Evolutionary conservation across 2,888 invertebrate species (phyloP).

Genomic region (Mycalesis mineus): DNA sequence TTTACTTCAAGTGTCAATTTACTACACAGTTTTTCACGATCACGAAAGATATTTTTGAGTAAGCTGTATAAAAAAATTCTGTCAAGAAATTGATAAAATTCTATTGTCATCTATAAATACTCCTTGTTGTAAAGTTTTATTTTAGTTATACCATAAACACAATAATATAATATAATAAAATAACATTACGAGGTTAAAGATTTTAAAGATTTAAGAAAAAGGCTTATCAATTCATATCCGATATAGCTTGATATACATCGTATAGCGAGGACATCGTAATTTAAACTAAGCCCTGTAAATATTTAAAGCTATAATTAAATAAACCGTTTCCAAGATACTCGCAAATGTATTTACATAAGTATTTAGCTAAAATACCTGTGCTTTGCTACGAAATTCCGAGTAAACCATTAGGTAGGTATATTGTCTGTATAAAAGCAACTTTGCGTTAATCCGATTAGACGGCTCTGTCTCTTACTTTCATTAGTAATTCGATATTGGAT

Average conservation of each 20-base stretch:
- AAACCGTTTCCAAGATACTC: background rate
- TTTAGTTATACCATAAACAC: no score
- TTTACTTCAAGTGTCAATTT: background rate
- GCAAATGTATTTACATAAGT: background rate
- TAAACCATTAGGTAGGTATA: background rate
- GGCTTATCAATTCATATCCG: background rate
- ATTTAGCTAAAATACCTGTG: background rate
- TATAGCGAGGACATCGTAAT: background rate
- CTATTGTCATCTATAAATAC: conserved; percentile 3
- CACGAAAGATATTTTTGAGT: background rate
- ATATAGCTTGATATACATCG: no score
- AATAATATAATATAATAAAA: no score
- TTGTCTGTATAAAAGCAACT: no score
- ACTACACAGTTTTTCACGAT: background rate
- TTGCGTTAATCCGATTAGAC: no score
- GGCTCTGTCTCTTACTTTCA: no score
- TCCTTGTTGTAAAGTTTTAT: background rate
- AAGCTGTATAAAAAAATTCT: no score
- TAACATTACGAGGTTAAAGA: no score
- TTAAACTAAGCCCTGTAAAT: background rate
- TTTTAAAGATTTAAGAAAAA: no score
- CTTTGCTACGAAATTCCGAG: background rate
- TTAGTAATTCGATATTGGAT: no score
- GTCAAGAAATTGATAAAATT: background rate
- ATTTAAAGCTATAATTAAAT: background rate